phyloP scores from a whole-genome alignment of 2,888 invertebrate species.

The Steinernema hermaphroditum region DNA sequence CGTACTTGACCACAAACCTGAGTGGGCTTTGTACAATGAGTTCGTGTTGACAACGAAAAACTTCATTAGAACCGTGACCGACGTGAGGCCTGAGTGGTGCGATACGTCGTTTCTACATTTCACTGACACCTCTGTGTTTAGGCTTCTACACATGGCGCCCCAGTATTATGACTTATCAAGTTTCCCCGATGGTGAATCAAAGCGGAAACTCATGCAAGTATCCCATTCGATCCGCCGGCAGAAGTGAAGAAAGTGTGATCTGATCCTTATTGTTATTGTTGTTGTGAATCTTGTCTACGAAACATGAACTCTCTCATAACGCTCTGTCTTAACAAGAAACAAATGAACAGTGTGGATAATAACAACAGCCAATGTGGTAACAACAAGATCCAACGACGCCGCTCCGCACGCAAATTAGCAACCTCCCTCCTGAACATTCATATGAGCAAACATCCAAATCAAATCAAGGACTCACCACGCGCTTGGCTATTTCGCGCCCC shows the following conservation, averaged over 20 bases:
- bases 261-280: slow-evolving; percentile 18
- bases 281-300: neutral
- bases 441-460: too few species aligned
- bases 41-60: slow-evolving; percentile 99
- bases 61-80: slow-evolving; percentile 97
- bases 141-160: slow-evolving; percentile 91
- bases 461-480: too few species aligned
- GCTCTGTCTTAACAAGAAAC: too few species aligned
- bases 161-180: slow-evolving; percentile 97
- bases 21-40: slow-evolving; percentile 99
- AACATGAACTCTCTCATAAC: too few species aligned
- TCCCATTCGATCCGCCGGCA: neutral
- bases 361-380: too few species aligned
- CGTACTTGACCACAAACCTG: slow-evolving; percentile 97
- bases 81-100: slow-evolving; percentile 86
- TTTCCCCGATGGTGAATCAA: slow-evolving; percentile 96
- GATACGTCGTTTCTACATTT: slow-evolving; percentile 4
- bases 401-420: too few species aligned
- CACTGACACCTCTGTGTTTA: slow-evolving; percentile 53
- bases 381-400: too few species aligned
- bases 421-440: too few species aligned
- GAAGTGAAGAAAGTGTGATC: neutral
- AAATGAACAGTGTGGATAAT: too few species aligned
- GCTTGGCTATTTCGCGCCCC: neutral
- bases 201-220: slow-evolving; percentile 84